phyloP scores from a whole-genome alignment of 1,140 invertebrate genomes.

The Drosophila gunungcola region DNA sequence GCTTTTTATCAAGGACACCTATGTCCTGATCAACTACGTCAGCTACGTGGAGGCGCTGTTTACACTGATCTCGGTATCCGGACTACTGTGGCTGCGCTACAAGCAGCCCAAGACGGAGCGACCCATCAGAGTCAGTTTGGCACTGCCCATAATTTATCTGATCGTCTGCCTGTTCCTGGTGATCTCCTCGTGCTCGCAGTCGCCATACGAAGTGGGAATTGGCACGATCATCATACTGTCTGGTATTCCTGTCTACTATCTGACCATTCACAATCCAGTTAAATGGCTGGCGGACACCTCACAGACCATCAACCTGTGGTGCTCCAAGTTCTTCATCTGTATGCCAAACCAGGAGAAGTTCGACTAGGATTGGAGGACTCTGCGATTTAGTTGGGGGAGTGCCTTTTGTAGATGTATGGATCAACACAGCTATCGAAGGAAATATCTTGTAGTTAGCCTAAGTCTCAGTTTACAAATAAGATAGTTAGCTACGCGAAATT shows the following conservation, averaged over 20 bases:
- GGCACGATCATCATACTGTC: slow-evolving; percentile 92
- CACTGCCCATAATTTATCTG: slow-evolving; percentile 93
- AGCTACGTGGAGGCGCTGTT: slow-evolving; percentile 97
- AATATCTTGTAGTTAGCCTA: slow-evolving; percentile 53
- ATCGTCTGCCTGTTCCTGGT: slow-evolving; percentile 94
- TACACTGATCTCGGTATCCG: slow-evolving; percentile 94
- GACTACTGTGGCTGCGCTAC: slow-evolving; percentile 94
- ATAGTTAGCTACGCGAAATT: slow-evolving; percentile 16
- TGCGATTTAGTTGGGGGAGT: slow-evolving; percentile 21
- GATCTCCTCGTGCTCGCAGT: slow-evolving; percentile 91
- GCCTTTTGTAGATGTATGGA: slow-evolving; percentile 49
- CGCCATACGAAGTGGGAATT: slow-evolving; percentile 92
- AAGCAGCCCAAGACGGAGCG: slow-evolving; percentile 90
- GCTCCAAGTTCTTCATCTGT: slow-evolving; percentile 91
- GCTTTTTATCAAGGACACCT: slow-evolving; percentile 94
- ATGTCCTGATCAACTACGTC: slow-evolving; percentile 96
- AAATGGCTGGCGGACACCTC: slow-evolving; percentile 86
- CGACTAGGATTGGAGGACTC: slow-evolving; percentile 52
- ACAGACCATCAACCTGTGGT: slow-evolving; percentile 88
- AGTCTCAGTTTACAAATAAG: slow-evolving; percentile 45
- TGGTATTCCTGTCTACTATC: slow-evolving; percentile 93
- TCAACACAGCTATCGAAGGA: slow-evolving; percentile 23
- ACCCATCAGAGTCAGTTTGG: slow-evolving; percentile 89
- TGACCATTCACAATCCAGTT: slow-evolving; percentile 92
- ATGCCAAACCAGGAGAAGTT: slow-evolving; percentile 87